These are phyloP conservation scores for Macrocentrus cingulum DNA, from an alignment of 1,140 invertebrate genomes.

Conservation along the genomic window DNA sequence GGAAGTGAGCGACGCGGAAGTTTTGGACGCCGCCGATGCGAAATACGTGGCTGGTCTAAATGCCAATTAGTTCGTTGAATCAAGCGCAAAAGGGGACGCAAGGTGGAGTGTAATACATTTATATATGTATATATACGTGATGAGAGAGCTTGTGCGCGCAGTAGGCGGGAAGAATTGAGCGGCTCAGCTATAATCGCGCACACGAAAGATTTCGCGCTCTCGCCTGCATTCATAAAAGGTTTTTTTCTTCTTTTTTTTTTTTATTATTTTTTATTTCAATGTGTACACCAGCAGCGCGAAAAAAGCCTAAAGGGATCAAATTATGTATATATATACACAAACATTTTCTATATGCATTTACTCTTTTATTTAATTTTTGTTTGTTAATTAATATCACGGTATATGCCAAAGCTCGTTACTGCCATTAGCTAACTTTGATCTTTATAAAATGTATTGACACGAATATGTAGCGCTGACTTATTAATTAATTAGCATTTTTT, in stretches of 20 bases:
- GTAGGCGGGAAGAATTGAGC: conserved; percentile 28
- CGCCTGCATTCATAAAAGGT: conserved; percentile 13
- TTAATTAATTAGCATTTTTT: no score
- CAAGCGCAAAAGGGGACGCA: conserved; percentile 33
- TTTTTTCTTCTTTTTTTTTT: conserved; percentile 3
- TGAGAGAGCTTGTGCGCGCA: not conserved
- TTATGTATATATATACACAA: conserved; percentile 9
- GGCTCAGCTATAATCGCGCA: conserved; percentile 33
- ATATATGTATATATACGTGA: conserved; percentile 6
- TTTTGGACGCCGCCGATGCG: conserved; percentile 40
- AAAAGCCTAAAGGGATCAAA: conserved; percentile 1
- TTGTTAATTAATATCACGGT: no score
- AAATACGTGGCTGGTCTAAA: conserved; percentile 44
- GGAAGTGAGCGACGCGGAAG: conserved; percentile 43
- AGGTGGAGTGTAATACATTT: not conserved
- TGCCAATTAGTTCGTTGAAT: conserved; percentile 49
- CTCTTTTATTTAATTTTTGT: not conserved
- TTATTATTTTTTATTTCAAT: no score
- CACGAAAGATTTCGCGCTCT: conserved; percentile 40
- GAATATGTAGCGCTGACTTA: no score
- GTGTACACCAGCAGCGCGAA: not conserved
- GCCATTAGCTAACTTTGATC: no score
- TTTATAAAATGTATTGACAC: no score
- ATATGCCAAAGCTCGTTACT: no score
- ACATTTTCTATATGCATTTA: not conserved